Percentiles rank a stretch among this genome's conserved stretches.
These are phyloP conservation scores for Geophilus truncorum DNA, from an alignment of 2,888 invertebrate species.

Conservation along the genomic window DNA sequence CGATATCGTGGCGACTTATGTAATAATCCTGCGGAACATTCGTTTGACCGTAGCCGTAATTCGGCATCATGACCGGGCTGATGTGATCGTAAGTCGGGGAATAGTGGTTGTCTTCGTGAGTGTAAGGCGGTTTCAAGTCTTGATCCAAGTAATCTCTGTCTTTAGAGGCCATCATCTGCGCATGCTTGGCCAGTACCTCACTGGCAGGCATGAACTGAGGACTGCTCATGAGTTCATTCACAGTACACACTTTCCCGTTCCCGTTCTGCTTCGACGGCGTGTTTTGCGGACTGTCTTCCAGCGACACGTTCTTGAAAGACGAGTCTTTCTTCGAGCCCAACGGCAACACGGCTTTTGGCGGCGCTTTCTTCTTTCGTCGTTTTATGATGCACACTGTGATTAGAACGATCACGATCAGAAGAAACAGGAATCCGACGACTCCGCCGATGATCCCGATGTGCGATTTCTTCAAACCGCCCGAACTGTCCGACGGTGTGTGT, in stretches of 20 bases:
- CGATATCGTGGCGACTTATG: not conserved
- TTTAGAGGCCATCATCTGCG: slow-evolving; percentile 45
- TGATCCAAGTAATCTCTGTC: slow-evolving; percentile 5
- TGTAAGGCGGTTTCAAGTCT: not conserved
- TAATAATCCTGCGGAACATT: not conserved
- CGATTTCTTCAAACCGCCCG: not conserved
- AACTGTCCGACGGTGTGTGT: not conserved
- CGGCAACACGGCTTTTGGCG: not conserved
- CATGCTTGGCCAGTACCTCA: slow-evolving; percentile 58
- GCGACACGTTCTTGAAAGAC: not conserved
- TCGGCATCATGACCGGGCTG: not conserved
- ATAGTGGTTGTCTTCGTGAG: not conserved
- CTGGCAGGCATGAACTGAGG: slow-evolving; percentile 58
- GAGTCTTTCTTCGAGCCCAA: not conserved
- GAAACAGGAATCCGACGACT: not conserved
- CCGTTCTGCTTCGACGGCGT: not conserved
- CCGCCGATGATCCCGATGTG: not conserved
- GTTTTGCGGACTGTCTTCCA: not conserved
- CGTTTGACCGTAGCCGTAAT: not conserved
- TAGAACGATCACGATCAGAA: not conserved
- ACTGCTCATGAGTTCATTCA: slow-evolving; percentile 45
- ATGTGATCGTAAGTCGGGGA: not conserved
- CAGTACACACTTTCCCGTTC: slow-evolving; percentile 23
- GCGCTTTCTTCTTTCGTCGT: not conserved
- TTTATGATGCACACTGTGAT: not conserved